Base-by-base conservation (phyloP, 2,888 invertebrate genomes). In the Aphidius colemani region DNA sequence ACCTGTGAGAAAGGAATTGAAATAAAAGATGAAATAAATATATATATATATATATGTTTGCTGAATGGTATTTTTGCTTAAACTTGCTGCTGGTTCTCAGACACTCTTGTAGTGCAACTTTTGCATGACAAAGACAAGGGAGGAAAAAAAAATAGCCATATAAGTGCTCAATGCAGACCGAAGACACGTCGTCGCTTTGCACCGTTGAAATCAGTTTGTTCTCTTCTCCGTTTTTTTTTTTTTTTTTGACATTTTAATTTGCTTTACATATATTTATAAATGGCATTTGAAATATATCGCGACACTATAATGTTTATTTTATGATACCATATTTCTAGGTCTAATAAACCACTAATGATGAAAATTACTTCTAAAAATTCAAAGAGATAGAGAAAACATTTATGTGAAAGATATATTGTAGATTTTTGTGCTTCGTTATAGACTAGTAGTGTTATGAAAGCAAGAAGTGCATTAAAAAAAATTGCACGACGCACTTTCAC, bases 41-140 rank as follows among this genome's bases (percentile, higher is more conserved):
- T 18, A 18, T 18, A 18, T 18, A 13, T 13, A 13, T 69, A 48
- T 55, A 67, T 66, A 62, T 59, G 59, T 65, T 67, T 56, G 68
- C 67, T 30, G 68, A 67, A 68, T 60, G 49, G 62, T 66, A 60
- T 66, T 67, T 66, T 69, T 67, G 69, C 69, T 64, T 61, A 65
- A 63, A 43, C 53, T 66, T 43, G 39, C 49, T 53, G 59, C 63
- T 61, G 40, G 63, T 59, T 65, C 66, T 64, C 55, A 44, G 30
- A 44, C 63, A 49, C 65, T 46, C 13, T 59, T 30, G 7, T 49
- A 55, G 11, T 41, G 61, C 45, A 59, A 39, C 66, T 62, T 66
- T 69, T 67, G 70, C 70, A 66, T 59, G 75, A 74, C 68, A 70
- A 73, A 69, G 74, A 75, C 70, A 13, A 11, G 11, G 13, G 48